These are phyloP conservation scores for Himalopsyche anomala DNA, from an alignment of 2,888 invertebrate species.

Conservation along the genomic window DNA sequence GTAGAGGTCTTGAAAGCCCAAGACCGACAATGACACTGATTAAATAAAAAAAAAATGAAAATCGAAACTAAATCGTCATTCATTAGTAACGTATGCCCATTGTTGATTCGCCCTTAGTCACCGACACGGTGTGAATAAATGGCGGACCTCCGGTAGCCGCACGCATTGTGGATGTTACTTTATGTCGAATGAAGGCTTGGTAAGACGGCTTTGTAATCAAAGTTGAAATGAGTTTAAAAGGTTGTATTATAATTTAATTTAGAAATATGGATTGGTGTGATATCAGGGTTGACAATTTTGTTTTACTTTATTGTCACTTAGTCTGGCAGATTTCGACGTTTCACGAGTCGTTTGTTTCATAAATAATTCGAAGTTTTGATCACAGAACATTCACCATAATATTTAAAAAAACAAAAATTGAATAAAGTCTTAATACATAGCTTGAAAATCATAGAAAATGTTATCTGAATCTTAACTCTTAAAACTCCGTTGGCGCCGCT, in stretches of 20 bases:
- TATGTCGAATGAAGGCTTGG: neutral
- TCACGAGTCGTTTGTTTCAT: too few species aligned
- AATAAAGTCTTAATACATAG: too few species aligned
- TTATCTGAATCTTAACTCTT: too few species aligned
- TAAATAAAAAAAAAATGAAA: constrained; percentile 47
- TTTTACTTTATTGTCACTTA: too few species aligned
- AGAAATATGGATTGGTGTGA: neutral
- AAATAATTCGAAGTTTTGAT: too few species aligned
- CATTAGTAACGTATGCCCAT: constrained; percentile 50
- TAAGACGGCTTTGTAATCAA: constrained; percentile 27
- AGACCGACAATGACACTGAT: constrained; percentile 46
- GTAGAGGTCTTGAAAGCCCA: neutral
- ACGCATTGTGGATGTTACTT: constrained; percentile 46
- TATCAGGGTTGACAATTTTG: neutral
- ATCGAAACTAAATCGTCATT: constrained; percentile 14
- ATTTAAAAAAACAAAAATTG: too few species aligned
- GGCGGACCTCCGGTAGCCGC: constrained; percentile 48
- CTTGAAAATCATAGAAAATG: too few species aligned
- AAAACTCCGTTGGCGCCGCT: too few species aligned
- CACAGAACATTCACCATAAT: too few species aligned
- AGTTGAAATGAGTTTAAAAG: constrained; percentile 19
- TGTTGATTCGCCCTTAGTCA: constrained; percentile 43
- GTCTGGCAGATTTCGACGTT: too few species aligned
- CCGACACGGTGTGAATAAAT: constrained; percentile 44
- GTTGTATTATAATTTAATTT: constrained; percentile 13